These are phyloP conservation scores for Coleophora flavipennella DNA, from an alignment of 2,888 invertebrate species.

Conservation along the genomic window DNA sequence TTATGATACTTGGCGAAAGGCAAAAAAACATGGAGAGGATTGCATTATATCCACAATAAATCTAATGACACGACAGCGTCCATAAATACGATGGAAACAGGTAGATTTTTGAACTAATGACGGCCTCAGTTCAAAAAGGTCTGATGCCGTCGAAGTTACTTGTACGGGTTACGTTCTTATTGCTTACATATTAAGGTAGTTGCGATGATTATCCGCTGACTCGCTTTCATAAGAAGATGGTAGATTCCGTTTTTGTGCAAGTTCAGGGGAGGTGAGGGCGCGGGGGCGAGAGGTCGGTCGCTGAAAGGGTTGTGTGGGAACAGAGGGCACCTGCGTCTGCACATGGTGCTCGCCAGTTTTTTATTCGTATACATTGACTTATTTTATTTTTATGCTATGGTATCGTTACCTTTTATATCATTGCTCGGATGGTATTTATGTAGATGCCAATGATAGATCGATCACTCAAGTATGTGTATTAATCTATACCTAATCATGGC, in stretches of 20 bases:
- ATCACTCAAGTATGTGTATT: too few species aligned
- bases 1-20: slow-evolving; percentile 32
- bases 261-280: slow-evolving; percentile 35
- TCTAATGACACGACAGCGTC: slow-evolving; percentile 70
- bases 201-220: too few species aligned
- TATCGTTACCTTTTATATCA: too few species aligned
- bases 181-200: too few species aligned
- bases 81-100: slow-evolving; percentile 68
- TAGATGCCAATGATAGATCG: not conserved
- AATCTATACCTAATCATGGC: too few species aligned
- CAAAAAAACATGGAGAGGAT: slow-evolving; percentile 58
- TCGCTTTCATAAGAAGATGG: too few species aligned
- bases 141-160: too few species aligned
- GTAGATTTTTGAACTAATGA: slow-evolving; percentile 67
- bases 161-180: too few species aligned
- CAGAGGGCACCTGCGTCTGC: slow-evolving; percentile 71
- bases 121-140: not conserved
- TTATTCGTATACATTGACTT: slow-evolving; percentile 45
- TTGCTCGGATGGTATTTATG: not conserved
- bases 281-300: slow-evolving; percentile 45
- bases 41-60: slow-evolving; percentile 71
- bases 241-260: slow-evolving; percentile 37
- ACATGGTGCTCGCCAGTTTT: slow-evolving; percentile 67
- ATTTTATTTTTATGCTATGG: too few species aligned
- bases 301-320: slow-evolving; percentile 75